These are phyloP conservation scores for Anser brachyrhynchus DNA, from an alignment of 2,113 vertebrate genomes.

Conservation along the genomic window DNA sequence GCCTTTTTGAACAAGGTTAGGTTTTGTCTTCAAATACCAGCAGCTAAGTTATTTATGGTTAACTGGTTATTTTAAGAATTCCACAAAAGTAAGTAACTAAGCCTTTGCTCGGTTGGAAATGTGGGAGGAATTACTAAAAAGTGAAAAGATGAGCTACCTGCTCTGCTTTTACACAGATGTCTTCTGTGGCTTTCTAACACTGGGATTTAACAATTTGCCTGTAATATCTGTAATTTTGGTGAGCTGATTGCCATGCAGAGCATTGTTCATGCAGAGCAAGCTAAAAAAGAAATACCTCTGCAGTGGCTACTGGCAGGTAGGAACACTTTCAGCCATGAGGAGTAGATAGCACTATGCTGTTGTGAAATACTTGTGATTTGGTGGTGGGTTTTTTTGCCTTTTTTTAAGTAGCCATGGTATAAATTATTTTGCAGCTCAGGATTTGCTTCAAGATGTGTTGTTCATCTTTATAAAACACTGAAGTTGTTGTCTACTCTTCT, in stretches of 20 bases:
- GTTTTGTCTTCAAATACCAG: not conserved
- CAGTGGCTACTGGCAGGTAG: not conserved
- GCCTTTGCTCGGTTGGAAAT: not conserved
- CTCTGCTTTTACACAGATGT: not conserved
- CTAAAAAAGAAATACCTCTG: not conserved
- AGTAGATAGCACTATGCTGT: not conserved
- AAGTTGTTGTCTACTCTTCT: not conserved
- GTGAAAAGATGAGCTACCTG: not conserved
- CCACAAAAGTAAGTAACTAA: not conserved
- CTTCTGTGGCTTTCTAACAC: not conserved
- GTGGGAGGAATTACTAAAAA: not conserved
- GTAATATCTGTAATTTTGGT: not conserved
- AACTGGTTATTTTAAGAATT: not conserved
- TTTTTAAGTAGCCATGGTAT: not conserved
- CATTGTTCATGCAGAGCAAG: not conserved
- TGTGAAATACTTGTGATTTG: not conserved
- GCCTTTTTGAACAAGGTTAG: not conserved
- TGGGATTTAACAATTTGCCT: not conserved
- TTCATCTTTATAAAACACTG: not conserved
- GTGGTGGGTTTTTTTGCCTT: fast-evolving
- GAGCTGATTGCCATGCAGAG: not conserved
- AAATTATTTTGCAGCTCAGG: not conserved
- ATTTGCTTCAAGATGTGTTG: not conserved
- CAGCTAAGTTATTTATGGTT: not conserved
- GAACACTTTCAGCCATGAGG: not conserved